A percentile compares a stretch with the other conserved stretches of the same genome.
Evolutionary conservation across 2,113 vertebrate genomes (phyloP).

Genomic region (Glareola pratincola): DNA sequence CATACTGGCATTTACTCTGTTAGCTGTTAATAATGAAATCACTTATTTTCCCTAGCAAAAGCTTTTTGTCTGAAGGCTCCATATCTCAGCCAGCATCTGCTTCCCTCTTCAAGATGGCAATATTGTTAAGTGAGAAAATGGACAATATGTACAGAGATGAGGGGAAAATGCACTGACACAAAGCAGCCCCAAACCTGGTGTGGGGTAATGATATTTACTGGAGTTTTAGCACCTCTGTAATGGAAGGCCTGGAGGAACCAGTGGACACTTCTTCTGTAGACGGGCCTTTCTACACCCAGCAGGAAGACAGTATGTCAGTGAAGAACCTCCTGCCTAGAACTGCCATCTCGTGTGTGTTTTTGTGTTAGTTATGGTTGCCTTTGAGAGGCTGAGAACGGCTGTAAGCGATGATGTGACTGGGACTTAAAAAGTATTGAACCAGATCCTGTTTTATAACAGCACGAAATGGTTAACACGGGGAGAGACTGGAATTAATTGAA

Average conservation of each 20-base stretch:
- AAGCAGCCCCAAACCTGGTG: background rate
- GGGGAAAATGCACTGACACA: background rate
- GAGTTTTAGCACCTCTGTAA: background rate
- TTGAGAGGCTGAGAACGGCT: background rate
- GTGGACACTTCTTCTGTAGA: background rate
- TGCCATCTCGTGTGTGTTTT: fast-evolving
- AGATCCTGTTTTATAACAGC: background rate
- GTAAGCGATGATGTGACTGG: background rate
- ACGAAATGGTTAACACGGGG: background rate
- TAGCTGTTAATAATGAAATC: background rate
- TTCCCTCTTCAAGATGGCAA: background rate
- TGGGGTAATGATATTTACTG: background rate
- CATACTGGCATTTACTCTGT: background rate
- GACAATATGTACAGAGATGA: fast-evolving
- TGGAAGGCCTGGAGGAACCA: background rate
- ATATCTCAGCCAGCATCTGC: background rate
- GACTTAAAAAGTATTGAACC: background rate
- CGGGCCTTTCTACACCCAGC: background rate
- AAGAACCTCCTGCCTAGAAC: background rate
- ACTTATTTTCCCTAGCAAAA: background rate
- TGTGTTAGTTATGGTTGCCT: background rate
- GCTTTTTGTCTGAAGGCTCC: background rate
- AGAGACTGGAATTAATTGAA: background rate
- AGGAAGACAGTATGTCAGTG: background rate
- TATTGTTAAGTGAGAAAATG: background rate